phyloP scores from a whole-genome alignment of 2,888 invertebrate species.

The Conomelus anceps region DNA sequence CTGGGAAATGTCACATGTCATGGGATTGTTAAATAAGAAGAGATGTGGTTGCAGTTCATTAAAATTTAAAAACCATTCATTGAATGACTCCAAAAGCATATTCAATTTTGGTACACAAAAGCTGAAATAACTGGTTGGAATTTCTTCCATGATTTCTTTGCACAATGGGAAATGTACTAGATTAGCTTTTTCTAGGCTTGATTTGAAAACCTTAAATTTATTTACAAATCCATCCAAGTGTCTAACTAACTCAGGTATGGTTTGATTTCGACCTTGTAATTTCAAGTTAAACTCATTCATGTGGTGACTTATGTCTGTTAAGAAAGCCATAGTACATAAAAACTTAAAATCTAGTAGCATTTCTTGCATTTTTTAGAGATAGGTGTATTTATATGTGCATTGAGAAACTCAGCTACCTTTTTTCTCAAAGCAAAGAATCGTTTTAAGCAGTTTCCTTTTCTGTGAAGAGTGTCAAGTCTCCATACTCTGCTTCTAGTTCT shows the following conservation, averaged over 20 bases:
- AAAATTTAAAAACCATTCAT: background rate
- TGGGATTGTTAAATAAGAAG: constrained; percentile 6
- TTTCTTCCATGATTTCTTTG: background rate
- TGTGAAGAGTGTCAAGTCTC: background rate
- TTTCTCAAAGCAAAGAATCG: background rate
- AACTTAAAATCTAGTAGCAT: background rate
- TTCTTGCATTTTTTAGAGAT: background rate
- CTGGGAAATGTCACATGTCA: constrained; percentile 6
- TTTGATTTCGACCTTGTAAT: background rate
- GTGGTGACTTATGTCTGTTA: constrained; percentile 1
- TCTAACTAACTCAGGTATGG: background rate
- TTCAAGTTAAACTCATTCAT: background rate
- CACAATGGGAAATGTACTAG: constrained; percentile 1
- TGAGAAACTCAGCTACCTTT: background rate
- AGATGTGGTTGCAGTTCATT: background rate
- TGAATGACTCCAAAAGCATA: constrained; percentile 2
- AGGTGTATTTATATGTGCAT: background rate
- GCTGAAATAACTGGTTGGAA: background rate
- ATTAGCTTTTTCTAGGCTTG: background rate
- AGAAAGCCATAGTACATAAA: background rate
- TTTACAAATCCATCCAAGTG: background rate
- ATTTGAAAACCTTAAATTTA: background rate
- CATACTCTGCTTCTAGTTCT: too few species aligned
- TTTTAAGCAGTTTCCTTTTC: background rate
- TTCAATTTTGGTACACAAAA: background rate